phyloP scores from a whole-genome alignment of 1,140 invertebrate species.

The Sycophila sp. region DNA sequence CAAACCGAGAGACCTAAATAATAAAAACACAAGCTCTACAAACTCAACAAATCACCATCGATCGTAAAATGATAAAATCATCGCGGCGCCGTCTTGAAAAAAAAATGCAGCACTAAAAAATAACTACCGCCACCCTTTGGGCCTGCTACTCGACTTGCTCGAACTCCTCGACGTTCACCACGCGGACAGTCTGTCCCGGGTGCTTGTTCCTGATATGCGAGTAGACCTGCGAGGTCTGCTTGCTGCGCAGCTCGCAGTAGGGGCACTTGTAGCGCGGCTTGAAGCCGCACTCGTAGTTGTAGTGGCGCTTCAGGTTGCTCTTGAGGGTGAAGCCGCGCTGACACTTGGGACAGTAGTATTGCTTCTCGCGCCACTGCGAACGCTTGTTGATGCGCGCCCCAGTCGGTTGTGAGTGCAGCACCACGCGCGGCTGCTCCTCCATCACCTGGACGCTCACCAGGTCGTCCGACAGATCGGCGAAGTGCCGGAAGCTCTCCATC shows the following conservation, averaged over 20 bases:
- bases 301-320: conserved; percentile 69
- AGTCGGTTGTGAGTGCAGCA: not conserved
- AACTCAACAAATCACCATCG: too few relatives aligned
- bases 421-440: not conserved
- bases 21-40: too few relatives aligned
- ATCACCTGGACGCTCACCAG: not conserved
- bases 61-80: too few relatives aligned
- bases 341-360: conserved; percentile 59
- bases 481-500: not conserved
- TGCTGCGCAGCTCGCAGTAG: conserved; percentile 61
- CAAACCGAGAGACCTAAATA: too few relatives aligned
- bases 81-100: too few relatives aligned
- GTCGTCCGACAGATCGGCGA: not conserved
- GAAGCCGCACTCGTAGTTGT: conserved; percentile 76
- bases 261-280: conserved; percentile 74
- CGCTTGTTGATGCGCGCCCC: too few relatives aligned
- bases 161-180: not conserved
- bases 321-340: conserved; percentile 61
- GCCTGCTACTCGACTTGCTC: not conserved
- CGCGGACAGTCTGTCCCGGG: conserved; percentile 24
- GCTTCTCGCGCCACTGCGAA: conserved; percentile 24
- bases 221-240: conserved; percentile 54
- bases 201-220: conserved; percentile 53
- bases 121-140: too few relatives aligned
- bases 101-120: too few relatives aligned